These are phyloP conservation scores for Nasonia giraulti DNA, from an alignment of 1,140 invertebrate genomes.

Conservation along the genomic window DNA sequence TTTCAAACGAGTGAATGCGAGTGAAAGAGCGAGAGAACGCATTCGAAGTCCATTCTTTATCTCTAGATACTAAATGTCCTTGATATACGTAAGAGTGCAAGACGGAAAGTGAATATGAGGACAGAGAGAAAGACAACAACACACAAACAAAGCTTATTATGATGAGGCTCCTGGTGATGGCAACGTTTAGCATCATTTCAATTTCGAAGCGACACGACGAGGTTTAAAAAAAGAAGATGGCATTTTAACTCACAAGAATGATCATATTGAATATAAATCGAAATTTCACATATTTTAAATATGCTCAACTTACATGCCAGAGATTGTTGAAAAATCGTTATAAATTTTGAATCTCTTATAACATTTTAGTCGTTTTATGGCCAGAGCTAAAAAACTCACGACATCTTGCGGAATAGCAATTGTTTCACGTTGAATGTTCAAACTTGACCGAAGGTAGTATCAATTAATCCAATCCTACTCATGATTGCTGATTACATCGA, in stretches of 20 bases:
- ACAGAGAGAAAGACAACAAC: slow-evolving; percentile 34
- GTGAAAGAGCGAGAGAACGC: slow-evolving; percentile 43
- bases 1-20: slow-evolving; percentile 46
- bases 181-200: slow-evolving; percentile 39
- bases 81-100: slow-evolving; percentile 52
- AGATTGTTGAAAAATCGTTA: slow-evolving; percentile 55
- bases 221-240: not conserved
- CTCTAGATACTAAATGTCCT: slow-evolving; percentile 52
- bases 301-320: slow-evolving; percentile 55
- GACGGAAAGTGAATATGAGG: slow-evolving; percentile 42
- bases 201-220: slow-evolving; percentile 30
- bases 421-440: not conserved
- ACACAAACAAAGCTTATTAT: slow-evolving; percentile 53
- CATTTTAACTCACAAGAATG: slow-evolving; percentile 14
- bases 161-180: slow-evolving; percentile 52
- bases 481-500: slow-evolving; percentile 15
- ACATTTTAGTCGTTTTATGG: slow-evolving; percentile 22
- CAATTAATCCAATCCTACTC: not conserved
- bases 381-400: slow-evolving; percentile 24
- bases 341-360: slow-evolving; percentile 62
- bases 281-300: slow-evolving; percentile 66
- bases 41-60: slow-evolving; percentile 47
- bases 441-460: slow-evolving; percentile 12
- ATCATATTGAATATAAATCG: slow-evolving; percentile 45
- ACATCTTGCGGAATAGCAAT: not conserved